Base-by-base conservation (phyloP, 1,140 invertebrate species). In the Condylostylus longicornis region DNA sequence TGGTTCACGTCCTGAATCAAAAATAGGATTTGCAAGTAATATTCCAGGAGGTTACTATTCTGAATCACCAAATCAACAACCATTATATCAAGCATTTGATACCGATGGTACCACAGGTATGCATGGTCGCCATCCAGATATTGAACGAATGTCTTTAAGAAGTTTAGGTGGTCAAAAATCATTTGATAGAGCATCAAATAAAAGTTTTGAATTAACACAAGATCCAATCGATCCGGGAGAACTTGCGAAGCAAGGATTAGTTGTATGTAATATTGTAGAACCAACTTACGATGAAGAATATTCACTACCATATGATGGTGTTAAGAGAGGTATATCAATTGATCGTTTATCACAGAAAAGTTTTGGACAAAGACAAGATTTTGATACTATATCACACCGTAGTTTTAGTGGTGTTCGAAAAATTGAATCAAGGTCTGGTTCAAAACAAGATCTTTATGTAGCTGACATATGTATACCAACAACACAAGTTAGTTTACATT, bases 1-100 rank as follows among this genome's bases (percentile, higher is more conserved):
- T 32, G 70, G 68, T 37, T 69, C 70, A 42, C 61, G 68, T 38
- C 67, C 67, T 22, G 58, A 61, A 8, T 69, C 68, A 21, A 60
- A 66, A 25, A 53, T 62, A 49, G 67, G 61, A 40, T 65, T 51
- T 23, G 49, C 53, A 33, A 47, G 45, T 35, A 49, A 62, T 30
- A 18, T 28, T 19, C 2, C 29, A 2, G 45, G 32, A 10, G 22
- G n/a, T n/a, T n/a, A n/a, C n/a, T n/a, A n/a, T n/a, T n/a, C n/a
- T n/a, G n/a, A n/a, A n/a, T n/a, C n/a, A n/a, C n/a, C n/a, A n/a
- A n/a, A n/a, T n/a, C n/a, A n/a, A n/a, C n/a, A n/a, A n/a, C n/a
- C n/a, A n/a, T n/a, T n/a, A n/a, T n/a, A n/a, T n/a, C n/a, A n/a
- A n/a, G n/a, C n/a, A n/a, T n/a, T n/a, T n/a, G n/a, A n/a, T n/a